Base-by-base conservation (phyloP, 2,888 invertebrate genomes). In the Microdon myrmicae region DNA sequence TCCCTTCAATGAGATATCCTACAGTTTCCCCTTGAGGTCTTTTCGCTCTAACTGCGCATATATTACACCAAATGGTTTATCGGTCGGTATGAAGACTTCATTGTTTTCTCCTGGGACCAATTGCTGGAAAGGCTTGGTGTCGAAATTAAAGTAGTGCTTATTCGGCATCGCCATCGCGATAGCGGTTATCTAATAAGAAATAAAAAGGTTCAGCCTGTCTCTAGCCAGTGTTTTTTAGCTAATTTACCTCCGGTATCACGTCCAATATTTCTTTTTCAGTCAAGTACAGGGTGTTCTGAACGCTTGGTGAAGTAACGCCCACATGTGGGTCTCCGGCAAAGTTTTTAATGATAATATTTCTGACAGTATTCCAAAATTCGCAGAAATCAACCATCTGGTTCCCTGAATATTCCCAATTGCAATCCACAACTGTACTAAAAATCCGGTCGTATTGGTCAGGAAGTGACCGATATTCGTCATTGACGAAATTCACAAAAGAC, bases 121-220 rank as follows among this genome's bases (percentile, higher is more conserved):
- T 37, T 84, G 81, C 14, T 88, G 86, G 78, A 91, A 90, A 70
- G 87, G 88, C 4, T 87, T 85, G 71, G 90, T 84, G 74, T 92
- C 90, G 29, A 90, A 85, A 69, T 85, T 86, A 70, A 88, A 85
- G 74, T 91, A 91, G 74, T 92, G 91, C 71, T 89, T 90, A 78
- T 92, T 92, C 1, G 92, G 91, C 87, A 91, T 87, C 56, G 84
- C 83, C 86, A 90, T 89, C 69, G 86, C 86, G 39, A 90, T 87
- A 74, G 85, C 85, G 3, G 82, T 81, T 32, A 90, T 85, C 86
- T 90, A n/a, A n/a, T n/a, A n/a, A n/a, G 81, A 34, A 70, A 74
- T 2, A 61, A 23, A 68, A 29, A 59, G 38, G 4, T 7, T 10
- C 7, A 12, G n/a, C n/a, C 8, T 2, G 7, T 3, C 1, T 23